Conservation (phyloP, 2,113 vertebrate genomes). For the Notarius lentiginosus region DNA sequence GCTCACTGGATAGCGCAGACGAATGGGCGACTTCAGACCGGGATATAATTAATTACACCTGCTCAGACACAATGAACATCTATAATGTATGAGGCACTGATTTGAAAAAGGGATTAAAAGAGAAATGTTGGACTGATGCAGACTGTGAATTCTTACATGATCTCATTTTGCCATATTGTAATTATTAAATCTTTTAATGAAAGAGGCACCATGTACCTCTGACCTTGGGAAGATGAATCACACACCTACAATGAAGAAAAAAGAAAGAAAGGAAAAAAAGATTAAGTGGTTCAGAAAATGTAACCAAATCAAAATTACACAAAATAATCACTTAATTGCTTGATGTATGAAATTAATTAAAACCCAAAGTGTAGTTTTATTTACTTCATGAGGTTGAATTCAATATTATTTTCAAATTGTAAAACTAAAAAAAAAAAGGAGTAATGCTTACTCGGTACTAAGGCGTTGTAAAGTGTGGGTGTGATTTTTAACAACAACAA, state of each 20-base stretch:
- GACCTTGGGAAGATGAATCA: not conserved
- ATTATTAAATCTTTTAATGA: not conserved
- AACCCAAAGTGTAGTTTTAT: not conserved
- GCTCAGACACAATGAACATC: not conserved
- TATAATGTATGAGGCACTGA: not conserved
- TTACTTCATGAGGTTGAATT: not conserved
- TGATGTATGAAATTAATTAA: not conserved
- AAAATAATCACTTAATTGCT: not conserved
- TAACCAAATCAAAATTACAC: not conserved
- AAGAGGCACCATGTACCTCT: not conserved
- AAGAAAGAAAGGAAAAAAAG: too few relatives aligned
- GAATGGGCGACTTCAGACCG: slow-evolving; percentile 3
- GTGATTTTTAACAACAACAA: too few relatives aligned
- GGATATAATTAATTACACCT: slow-evolving; percentile 40
- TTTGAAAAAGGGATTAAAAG: not conserved
- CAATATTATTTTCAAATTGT: not conserved
- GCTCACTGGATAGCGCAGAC: slow-evolving; percentile 11
- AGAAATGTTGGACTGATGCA: not conserved
- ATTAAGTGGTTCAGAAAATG: not conserved
- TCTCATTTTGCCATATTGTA: not conserved
- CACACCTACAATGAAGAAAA: not conserved
- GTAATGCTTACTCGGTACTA: not conserved
- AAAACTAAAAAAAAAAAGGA: not conserved
- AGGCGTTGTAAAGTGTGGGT: not conserved
- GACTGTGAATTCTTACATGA: not conserved